Percentiles rank a stretch among this genome's conserved stretches.
Conservation (phyloP, 2,888 invertebrate species). For the Pristionchus mayeri region DNA sequence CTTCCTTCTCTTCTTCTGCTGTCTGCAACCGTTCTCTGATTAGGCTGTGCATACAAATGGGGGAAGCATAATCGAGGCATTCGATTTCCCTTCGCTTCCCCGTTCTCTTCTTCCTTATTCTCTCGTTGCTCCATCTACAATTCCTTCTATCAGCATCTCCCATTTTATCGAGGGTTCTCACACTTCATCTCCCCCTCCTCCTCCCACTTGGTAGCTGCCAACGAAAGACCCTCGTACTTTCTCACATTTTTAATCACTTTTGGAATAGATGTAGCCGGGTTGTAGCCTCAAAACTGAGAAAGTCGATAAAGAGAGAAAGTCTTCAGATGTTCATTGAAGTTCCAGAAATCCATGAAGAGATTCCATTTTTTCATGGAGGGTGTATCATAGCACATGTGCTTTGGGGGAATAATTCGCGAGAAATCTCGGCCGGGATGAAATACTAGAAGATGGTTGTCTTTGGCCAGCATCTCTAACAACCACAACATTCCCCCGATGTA, state of each 20-base stretch:
- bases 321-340: no score
- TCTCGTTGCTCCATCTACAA: not conserved
- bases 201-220: not conserved
- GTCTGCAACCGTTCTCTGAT: no score
- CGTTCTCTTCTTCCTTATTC: not conserved
- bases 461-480: not conserved
- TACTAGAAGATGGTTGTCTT: not conserved
- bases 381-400: not conserved
- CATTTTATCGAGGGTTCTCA: not conserved
- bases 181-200: not conserved
- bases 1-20: no score
- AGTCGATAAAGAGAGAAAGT: no score
- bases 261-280: not conserved
- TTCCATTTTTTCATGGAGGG: not conserved
- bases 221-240: not conserved
- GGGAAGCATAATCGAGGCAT: no score
- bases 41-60: no score
- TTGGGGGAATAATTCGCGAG: conserved; percentile 6
- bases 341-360: no score
- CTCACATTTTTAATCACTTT: conserved; percentile 27
- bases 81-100: no score
- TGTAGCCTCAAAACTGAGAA: not conserved
- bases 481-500: not conserved
- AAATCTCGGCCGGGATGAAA: not conserved
- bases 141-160: not conserved